These are phyloP conservation scores for Rhagoletis zephyria DNA, from an alignment of 1,140 invertebrate species.

Conservation along the genomic window DNA sequence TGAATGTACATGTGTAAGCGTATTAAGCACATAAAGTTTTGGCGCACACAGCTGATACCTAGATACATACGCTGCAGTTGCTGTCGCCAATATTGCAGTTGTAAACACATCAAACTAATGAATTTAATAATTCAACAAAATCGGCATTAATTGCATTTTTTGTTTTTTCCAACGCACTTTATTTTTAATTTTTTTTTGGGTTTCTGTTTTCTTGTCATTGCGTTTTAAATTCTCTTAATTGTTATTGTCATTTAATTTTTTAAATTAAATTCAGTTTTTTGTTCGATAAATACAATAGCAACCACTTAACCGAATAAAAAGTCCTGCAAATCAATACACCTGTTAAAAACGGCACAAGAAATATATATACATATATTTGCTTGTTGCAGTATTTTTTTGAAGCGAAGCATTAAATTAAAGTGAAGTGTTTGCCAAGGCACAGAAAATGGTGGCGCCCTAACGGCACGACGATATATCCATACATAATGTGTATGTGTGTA, in stretches of 20 bases:
- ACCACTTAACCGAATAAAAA: background rate
- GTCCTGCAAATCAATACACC: background rate
- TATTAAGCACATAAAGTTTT: background rate
- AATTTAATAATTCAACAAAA: slow-evolving; percentile 49
- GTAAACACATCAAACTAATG: slow-evolving; percentile 45
- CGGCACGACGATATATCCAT: background rate
- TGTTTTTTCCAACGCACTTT: background rate
- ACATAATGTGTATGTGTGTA: background rate
- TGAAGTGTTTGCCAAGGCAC: slow-evolving; percentile 31
- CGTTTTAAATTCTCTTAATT: slow-evolving; percentile 2
- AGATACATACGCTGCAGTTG: background rate
- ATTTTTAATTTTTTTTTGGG: background rate
- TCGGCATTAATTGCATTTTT: slow-evolving; percentile 48
- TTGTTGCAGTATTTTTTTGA: slow-evolving; percentile 25
- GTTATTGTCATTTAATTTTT: slow-evolving; percentile 22
- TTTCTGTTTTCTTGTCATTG: background rate
- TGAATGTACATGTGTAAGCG: too few relatives aligned
- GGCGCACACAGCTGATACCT: slow-evolving; percentile 9
- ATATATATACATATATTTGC: too few relatives aligned
- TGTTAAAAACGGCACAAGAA: background rate
- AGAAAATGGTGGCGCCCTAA: slow-evolving; percentile 43
- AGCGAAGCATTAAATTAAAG: slow-evolving; percentile 52
- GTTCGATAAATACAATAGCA: background rate
- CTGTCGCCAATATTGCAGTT: background rate
- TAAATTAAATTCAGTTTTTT: background rate